Evolutionary conservation across 2,888 invertebrate species (phyloP).

Genomic region (Calameuta idolon): DNA sequence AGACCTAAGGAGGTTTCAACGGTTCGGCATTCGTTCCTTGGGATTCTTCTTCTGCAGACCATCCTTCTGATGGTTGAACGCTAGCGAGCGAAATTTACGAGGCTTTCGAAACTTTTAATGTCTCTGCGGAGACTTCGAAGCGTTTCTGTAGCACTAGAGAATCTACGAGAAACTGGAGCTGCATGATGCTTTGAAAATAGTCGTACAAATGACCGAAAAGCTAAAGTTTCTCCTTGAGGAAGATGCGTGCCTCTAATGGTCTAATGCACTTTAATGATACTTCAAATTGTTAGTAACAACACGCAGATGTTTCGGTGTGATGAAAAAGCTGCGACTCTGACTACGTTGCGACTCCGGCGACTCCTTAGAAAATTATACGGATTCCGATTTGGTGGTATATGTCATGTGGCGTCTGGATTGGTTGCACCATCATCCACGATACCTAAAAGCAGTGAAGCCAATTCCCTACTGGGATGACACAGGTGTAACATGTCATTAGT

Average conservation of each 20-base stretch:
- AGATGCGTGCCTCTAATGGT: too few species aligned
- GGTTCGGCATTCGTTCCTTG: conserved; percentile 21
- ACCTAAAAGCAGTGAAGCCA: background rate
- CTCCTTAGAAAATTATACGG: conserved; percentile 5
- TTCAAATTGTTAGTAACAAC: conserved; percentile 1
- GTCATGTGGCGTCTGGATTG: too few species aligned
- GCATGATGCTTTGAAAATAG: too few species aligned
- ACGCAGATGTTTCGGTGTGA: background rate
- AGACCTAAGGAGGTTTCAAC: background rate
- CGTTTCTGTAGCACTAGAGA: background rate
- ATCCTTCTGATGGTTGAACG: conserved; percentile 20
- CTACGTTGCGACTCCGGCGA: background rate
- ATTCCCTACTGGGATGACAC: conserved; percentile 23
- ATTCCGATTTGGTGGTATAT: too few species aligned
- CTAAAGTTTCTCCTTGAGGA: too few species aligned
- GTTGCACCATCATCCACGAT: too few species aligned
- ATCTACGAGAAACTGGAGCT: too few species aligned
- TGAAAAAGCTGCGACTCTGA: background rate
- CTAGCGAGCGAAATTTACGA: conserved; percentile 33
- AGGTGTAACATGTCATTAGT: conserved; percentile 47
- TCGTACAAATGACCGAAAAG: too few species aligned
- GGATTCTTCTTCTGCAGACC: conserved; percentile 31
- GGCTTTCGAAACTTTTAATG: conserved; percentile 38
- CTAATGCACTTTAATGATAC: background rate
- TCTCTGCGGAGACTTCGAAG: conserved; percentile 30